phyloP scores from a whole-genome alignment of 2,113 vertebrate genomes.

The Petromus typicus region DNA sequence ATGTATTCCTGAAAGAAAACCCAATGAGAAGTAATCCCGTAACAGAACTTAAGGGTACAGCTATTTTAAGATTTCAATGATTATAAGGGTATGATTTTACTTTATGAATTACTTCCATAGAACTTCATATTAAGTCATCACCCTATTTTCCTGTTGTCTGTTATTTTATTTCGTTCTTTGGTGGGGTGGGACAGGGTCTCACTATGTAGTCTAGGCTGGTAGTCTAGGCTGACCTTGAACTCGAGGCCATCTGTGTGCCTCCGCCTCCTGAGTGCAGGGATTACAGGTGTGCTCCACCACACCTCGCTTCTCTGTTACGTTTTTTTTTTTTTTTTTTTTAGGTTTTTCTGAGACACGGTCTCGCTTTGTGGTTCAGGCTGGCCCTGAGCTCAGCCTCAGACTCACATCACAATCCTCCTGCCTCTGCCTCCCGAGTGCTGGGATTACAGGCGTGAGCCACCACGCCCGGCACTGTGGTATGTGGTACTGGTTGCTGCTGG shows the following conservation, averaged over 20 bases:
- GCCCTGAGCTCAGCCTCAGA: too few species aligned
- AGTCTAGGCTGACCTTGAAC: background rate
- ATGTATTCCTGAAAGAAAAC: background rate
- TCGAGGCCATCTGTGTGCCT: background rate
- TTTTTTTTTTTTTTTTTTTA: too few species aligned
- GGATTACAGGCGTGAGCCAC: too few species aligned
- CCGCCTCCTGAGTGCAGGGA: background rate
- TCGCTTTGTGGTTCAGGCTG: too few species aligned
- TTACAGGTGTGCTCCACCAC: background rate
- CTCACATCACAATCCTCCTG: too few species aligned
- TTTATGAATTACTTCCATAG: background rate
- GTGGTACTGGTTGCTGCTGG: too few species aligned
- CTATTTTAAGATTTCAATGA: slow-evolving; percentile 12
- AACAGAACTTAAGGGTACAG: background rate
- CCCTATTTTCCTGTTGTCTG: background rate
- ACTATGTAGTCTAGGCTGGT: background rate
- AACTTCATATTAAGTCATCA: background rate
- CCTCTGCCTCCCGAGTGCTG: too few species aligned
- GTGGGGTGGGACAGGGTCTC: background rate
- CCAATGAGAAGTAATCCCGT: background rate
- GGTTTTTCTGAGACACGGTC: too few species aligned
- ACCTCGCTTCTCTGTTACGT: background rate
- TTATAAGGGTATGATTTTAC: slow-evolving; percentile 21
- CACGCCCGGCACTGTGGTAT: too few species aligned
- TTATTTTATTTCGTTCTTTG: background rate